Percentiles rank a stretch among this genome's conserved stretches.
These are phyloP conservation scores for Tetragonisca angustula DNA, from an alignment of 2,888 invertebrate species.

Conservation along the genomic window DNA sequence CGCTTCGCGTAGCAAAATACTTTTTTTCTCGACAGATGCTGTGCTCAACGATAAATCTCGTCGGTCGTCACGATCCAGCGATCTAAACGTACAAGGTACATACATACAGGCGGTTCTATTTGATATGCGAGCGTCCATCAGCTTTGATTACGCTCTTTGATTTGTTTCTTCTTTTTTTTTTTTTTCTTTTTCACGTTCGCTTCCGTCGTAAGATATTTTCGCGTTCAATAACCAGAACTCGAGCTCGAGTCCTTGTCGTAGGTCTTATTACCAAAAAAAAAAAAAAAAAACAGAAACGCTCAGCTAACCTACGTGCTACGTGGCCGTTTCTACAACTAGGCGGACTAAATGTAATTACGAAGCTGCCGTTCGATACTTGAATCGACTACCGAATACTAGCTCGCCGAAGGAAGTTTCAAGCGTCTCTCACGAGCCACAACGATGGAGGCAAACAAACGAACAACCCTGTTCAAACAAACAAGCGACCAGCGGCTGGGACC, in stretches of 20 bases:
- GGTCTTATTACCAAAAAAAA: background rate
- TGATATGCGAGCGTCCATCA: constrained; percentile 64
- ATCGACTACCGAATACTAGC: constrained; percentile 32
- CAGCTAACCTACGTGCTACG: constrained; percentile 51
- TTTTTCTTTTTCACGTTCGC: background rate
- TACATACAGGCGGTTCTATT: constrained; percentile 23
- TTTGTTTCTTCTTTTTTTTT: constrained; percentile 20
- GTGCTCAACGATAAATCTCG: constrained; percentile 33
- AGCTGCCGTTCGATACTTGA: constrained; percentile 48
- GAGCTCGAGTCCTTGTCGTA: constrained; percentile 14
- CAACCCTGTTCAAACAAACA: constrained; percentile 41
- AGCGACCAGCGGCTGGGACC: background rate
- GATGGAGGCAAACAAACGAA: constrained; percentile 45
- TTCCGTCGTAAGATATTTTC: background rate
- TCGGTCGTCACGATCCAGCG: constrained; percentile 19
- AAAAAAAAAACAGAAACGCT: constrained; percentile 16
- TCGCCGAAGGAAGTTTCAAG: constrained; percentile 8
- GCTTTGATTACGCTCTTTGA: constrained; percentile 70
- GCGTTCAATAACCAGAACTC: constrained; percentile 1
- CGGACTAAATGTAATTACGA: constrained; percentile 51
- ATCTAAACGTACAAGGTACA: constrained; percentile 31
- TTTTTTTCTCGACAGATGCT: constrained; percentile 66
- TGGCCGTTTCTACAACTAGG: constrained; percentile 56
- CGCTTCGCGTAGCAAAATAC: constrained; percentile 73
- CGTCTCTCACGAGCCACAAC: constrained; percentile 15